Conservation (phyloP, 2,113 vertebrate genomes). For the Rhinoderma darwinii region DNA sequence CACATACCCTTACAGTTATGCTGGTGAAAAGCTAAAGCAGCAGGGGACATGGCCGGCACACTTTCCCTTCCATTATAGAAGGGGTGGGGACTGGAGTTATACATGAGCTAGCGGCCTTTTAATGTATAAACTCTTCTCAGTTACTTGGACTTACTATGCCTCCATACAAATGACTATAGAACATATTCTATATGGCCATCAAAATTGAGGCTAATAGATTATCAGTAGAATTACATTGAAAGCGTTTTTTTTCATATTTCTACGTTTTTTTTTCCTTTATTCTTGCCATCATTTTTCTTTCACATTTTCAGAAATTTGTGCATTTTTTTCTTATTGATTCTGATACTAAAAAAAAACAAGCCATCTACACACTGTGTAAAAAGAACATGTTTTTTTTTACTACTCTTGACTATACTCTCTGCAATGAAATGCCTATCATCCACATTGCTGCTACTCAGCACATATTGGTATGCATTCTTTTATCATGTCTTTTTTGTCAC, state of each 20-base stretch:
- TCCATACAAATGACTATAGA: background rate
- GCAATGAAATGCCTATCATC: slow-evolving; percentile 26
- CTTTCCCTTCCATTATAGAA: background rate
- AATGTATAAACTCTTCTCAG: background rate
- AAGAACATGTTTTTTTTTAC: background rate
- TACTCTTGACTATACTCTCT: background rate
- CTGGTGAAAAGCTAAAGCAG: background rate
- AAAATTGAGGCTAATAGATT: background rate
- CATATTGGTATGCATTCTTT: slow-evolving; percentile 29
- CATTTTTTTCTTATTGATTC: background rate
- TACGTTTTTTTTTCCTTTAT: background rate
- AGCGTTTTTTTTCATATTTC: background rate
- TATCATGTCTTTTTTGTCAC: slow-evolving; percentile 56
- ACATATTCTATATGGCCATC: background rate
- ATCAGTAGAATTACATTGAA: background rate
- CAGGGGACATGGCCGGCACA: background rate
- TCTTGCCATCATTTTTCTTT: background rate
- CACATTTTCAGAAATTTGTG: background rate
- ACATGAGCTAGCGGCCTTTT: background rate
- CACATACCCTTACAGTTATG: background rate
- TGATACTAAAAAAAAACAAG: background rate
- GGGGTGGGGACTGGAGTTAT: background rate
- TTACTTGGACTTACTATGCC: background rate
- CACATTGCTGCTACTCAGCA: background rate
- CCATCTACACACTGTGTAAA: background rate